Conservation (phyloP, 2,797 vertebrate genomes). For the Masticophis lateralis region DNA sequence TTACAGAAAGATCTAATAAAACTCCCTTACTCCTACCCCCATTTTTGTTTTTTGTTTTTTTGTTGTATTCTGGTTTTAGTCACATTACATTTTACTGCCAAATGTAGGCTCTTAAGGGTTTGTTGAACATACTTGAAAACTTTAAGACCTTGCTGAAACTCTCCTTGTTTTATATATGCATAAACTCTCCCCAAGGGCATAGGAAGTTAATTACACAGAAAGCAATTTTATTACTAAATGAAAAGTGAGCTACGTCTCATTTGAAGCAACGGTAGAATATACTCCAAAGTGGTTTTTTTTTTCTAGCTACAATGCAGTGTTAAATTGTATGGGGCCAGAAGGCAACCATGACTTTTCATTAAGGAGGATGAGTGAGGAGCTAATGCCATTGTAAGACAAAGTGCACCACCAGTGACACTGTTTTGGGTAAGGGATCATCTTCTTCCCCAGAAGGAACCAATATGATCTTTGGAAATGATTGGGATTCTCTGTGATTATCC, state of each 20-base stretch:
- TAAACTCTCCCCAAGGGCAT: constrained; percentile 3
- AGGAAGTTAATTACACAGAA: not conserved
- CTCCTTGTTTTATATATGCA: not conserved
- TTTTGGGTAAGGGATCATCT: not conserved
- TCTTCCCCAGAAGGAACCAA: not conserved
- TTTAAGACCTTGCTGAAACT: not conserved
- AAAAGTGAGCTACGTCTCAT: not conserved
- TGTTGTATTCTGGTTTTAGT: constrained; percentile 22
- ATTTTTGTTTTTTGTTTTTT: not conserved
- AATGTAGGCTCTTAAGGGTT: constrained; percentile 20
- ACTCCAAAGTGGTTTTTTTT: not conserved
- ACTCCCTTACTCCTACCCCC: not conserved
- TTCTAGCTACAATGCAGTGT: not conserved
- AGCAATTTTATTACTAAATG: not conserved
- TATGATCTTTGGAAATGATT: not conserved
- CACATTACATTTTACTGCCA: not conserved
- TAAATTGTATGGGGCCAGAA: not conserved
- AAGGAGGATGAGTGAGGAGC: not conserved
- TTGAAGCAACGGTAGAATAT: not conserved
- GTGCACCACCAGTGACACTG: not conserved
- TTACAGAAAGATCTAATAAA: constrained; percentile 43
- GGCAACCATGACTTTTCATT: not conserved
- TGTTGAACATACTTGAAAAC: not conserved
- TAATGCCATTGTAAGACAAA: not conserved
- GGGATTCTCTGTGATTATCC: not conserved